A percentile compares a stretch with the other conserved stretches of the same genome.
These are phyloP conservation scores for Porites lutea DNA, from an alignment of 64 coral and sea anemone genomes.

Conservation along the genomic window DNA sequence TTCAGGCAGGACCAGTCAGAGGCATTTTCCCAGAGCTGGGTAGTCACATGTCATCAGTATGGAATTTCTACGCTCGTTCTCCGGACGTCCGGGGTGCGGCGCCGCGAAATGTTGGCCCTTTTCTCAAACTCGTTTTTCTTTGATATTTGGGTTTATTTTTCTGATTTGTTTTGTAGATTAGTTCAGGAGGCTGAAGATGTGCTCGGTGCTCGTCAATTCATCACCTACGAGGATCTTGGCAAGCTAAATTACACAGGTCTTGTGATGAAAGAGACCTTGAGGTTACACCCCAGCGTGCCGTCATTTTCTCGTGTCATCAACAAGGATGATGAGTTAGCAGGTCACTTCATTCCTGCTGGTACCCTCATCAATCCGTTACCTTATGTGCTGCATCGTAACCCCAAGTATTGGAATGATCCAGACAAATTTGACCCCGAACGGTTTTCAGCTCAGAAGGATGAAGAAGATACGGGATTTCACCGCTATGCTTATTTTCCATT, in stretches of 20 bases:
- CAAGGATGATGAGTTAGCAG: slow-evolving; percentile 34
- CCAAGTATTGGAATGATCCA: slow-evolving; percentile 44
- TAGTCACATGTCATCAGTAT: too few relatives aligned
- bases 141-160: background rate
- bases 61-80: too few relatives aligned
- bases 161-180: slow-evolving; percentile 3
- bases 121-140: too few relatives aligned
- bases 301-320: background rate
- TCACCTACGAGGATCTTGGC: slow-evolving; percentile 28
- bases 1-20: too few relatives aligned
- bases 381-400: slow-evolving; percentile 14
- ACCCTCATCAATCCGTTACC: background rate
- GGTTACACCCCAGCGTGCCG: slow-evolving; percentile 49
- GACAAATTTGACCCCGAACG: slow-evolving; percentile 39
- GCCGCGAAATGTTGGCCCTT: too few relatives aligned
- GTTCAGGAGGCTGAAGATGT: slow-evolving; percentile 29
- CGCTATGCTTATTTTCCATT: slow-evolving; percentile 32
- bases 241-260: slow-evolving; percentile 33
- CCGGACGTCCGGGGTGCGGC: too few relatives aligned
- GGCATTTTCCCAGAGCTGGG: too few relatives aligned
- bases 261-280: slow-evolving; percentile 66
- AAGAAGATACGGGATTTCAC: background rate
- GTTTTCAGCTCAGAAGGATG: background rate
- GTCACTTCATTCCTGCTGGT: slow-evolving; percentile 22
- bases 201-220: slow-evolving; percentile 5